phyloP scores from a whole-genome alignment of 2,888 invertebrate genomes.

The Drosophila colorata region DNA sequence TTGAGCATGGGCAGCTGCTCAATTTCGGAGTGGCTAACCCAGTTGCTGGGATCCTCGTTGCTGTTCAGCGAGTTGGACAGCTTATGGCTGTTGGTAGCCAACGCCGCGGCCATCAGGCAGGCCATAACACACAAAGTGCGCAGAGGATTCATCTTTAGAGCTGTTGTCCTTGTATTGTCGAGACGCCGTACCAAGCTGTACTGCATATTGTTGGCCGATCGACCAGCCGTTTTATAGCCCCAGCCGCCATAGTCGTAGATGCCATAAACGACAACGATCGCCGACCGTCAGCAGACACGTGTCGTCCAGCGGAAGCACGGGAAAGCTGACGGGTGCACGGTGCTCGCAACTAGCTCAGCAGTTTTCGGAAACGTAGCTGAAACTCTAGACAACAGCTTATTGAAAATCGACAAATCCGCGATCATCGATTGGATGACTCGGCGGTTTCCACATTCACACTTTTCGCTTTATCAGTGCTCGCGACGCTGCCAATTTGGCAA shows the following conservation, averaged over 20 bases:
- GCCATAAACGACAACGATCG: no score
- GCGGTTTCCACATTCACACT: constrained; percentile 23
- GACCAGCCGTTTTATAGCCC: constrained; percentile 54
- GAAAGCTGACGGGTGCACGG: constrained; percentile 11
- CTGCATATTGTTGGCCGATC: constrained; percentile 46
- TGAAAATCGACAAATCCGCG: constrained; percentile 17
- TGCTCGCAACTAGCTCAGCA: constrained; percentile 44
- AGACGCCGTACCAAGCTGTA: constrained; percentile 62
- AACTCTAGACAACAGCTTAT: constrained; percentile 33
- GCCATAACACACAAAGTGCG: constrained; percentile 63
- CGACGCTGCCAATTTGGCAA: constrained; percentile 22
- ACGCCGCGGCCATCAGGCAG: constrained; percentile 62
- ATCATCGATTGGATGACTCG: constrained; percentile 21
- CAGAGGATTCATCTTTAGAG: constrained; percentile 70
- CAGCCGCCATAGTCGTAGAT: background rate
- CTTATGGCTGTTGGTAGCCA: constrained; percentile 43
- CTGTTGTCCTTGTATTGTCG: constrained; percentile 23
- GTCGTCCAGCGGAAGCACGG: constrained; percentile 36
- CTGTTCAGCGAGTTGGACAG: constrained; percentile 50
- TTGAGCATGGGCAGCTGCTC: constrained; percentile 70
- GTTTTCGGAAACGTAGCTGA: constrained; percentile 28
- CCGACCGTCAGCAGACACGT: constrained; percentile 32
- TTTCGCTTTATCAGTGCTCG: constrained; percentile 41
- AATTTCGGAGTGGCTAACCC: constrained; percentile 73
- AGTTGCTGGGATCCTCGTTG: constrained; percentile 72